phyloP scores from a whole-genome alignment of 2,797 vertebrate genomes.

The Neostethus bicornis region DNA sequence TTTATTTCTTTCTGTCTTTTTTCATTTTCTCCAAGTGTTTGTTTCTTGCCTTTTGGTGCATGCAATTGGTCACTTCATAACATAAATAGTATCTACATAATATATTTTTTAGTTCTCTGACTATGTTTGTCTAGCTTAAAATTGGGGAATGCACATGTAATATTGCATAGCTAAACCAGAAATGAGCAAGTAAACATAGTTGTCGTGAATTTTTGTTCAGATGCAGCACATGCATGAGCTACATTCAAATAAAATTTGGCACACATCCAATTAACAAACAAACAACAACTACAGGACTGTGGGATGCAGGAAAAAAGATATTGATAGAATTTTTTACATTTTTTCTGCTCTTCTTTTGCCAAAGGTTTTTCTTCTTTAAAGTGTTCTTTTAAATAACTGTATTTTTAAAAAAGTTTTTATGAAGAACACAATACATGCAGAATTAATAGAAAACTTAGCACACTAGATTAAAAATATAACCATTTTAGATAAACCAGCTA shows the following conservation, averaged over 20 bases:
- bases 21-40: background rate
- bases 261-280: background rate
- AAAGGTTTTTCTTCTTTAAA: background rate
- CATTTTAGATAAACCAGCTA: too few relatives aligned
- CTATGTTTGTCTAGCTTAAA: constrained; percentile 5
- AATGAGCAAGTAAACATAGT: constrained; percentile 11
- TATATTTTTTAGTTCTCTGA: background rate
- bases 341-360: background rate
- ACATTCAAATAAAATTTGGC: background rate
- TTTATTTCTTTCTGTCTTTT: background rate
- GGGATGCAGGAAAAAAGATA: background rate
- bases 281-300: background rate
- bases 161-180: constrained; percentile 2
- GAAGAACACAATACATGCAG: too few relatives aligned
- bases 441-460: too few relatives aligned
- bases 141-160: constrained; percentile 3
- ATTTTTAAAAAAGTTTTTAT: too few relatives aligned
- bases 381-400: too few relatives aligned
- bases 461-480: too few relatives aligned
- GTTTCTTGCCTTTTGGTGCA: background rate
- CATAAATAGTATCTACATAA: background rate
- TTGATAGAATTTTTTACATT: background rate
- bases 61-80: background rate
- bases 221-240: background rate
- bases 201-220: background rate